Percentiles rank a stretch among this genome's conserved stretches.
Evolutionary conservation across 23 tunicate species (phyloP).

Genomic region (Ascidia mentula): DNA sequence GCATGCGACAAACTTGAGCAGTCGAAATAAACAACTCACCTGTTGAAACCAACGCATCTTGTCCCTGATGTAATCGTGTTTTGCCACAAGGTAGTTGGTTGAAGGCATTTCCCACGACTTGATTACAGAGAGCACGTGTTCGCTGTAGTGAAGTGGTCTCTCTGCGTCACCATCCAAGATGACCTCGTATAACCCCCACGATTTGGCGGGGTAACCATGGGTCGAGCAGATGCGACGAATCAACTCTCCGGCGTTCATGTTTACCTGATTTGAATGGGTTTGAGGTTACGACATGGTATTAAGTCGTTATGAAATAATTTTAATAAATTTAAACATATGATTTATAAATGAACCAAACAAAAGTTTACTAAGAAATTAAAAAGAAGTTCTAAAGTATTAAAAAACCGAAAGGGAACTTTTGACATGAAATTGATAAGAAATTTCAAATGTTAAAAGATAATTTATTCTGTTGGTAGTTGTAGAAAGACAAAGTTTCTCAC

Average conservation of each 20-base stretch:
- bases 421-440: too few species aligned
- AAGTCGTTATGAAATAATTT: too few species aligned
- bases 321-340: too few species aligned
- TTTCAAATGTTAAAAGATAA: too few species aligned
- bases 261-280: too few species aligned
- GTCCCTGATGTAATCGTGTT: slow-evolving; percentile 75
- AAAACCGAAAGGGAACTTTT: too few species aligned
- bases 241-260: slow-evolving; percentile 68
- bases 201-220: slow-evolving; percentile 41
- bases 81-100: slow-evolving; percentile 66
- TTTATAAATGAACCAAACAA: too few species aligned
- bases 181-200: slow-evolving; percentile 78
- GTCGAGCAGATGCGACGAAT: slow-evolving; percentile 51
- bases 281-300: too few species aligned
- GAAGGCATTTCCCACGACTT: slow-evolving; percentile 86
- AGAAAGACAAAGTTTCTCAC: too few species aligned
- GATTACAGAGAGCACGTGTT: slow-evolving; percentile 86
- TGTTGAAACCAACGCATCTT: slow-evolving; percentile 70
- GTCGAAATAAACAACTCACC: slow-evolving; percentile 12
- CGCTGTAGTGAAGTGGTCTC: slow-evolving; percentile 63
- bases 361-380: too few species aligned
- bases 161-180: slow-evolving; percentile 69
- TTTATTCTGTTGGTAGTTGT: too few species aligned
- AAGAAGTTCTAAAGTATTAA: too few species aligned
- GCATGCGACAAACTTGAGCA: not conserved